These are phyloP conservation scores for Odontamblyopus rebecca DNA, from an alignment of 2,797 vertebrate species.

Conservation along the genomic window DNA sequence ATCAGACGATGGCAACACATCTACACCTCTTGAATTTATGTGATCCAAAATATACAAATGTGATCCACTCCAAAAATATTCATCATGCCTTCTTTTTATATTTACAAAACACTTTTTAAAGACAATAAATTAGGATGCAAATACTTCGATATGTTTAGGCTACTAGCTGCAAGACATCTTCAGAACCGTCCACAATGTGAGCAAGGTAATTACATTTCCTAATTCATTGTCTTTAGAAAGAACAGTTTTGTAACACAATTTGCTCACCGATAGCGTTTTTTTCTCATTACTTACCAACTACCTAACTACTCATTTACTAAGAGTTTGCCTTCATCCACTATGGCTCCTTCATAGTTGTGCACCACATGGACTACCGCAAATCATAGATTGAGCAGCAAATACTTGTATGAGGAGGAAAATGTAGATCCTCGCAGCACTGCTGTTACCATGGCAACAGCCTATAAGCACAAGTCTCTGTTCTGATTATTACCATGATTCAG, in stretches of 20 bases:
- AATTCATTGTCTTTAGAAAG: no score
- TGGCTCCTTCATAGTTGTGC: neutral
- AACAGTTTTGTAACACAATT: no score
- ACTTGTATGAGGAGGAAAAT: slow-evolving; percentile 18
- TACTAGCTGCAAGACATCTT: no score
- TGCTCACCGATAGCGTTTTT: no score
- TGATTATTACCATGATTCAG: slow-evolving; percentile 13
- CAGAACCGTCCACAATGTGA: no score
- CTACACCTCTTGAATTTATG: neutral
- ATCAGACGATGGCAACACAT: neutral
- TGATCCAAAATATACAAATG: neutral
- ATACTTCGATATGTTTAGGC: no score
- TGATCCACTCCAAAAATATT: neutral
- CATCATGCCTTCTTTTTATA: no score
- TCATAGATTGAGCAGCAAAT: slow-evolving; percentile 10
- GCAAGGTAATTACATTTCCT: no score
- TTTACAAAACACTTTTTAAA: no score
- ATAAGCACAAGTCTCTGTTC: slow-evolving; percentile 26
- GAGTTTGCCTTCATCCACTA: neutral
- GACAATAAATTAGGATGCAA: no score
- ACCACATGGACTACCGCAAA: neutral
- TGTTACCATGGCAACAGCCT: slow-evolving; percentile 63
- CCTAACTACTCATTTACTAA: neutral
- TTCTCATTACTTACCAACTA: no score
- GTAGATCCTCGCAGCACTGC: slow-evolving; percentile 27